Evolutionary conservation across 1,140 invertebrate species (phyloP), one percentile per base, ranked within the genome.

Genomic region (Zaprionus davidi): DNA sequence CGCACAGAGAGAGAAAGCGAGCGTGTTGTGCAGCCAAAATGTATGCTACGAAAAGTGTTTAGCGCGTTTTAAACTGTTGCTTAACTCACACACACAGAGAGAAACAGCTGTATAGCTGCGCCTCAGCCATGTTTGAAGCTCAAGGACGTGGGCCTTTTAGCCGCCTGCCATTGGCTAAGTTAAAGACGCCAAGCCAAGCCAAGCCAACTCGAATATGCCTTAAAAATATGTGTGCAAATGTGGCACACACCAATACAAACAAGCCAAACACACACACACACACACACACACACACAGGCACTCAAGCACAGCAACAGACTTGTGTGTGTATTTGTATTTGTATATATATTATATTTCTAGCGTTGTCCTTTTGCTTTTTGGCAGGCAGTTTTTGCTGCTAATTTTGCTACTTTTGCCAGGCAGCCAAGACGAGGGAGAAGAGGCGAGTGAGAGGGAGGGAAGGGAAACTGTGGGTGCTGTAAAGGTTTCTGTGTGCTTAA

Each of bases 371-470:
- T 65, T 70, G 28, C 17, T 31, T 74, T 76, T 75, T 60, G 58
- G 57, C 63, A 70, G 72, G 67, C 72, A 57, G 67, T 70, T 78
- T 75, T 83, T 77, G 77, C 81, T 68, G 78, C 80, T 82, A 82
- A 82, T 82, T 82, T 78, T 76, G 80, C 80, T 76, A 82, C 80
- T 79, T 82, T 76, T 62, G 75, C 31, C 31, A 34, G 66, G 55
- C 26, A 13, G 31, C n/a, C n/a, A 15, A 41, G 36, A 20, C 58
- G 22, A 72, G 24, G 24, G 41, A 0, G 62, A 9, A 12, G 11
- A 24, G 15, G 57, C 0, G 5, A 38, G 58, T 15, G 49, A 4
- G 44, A 20, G 64, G 46, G 41, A 3, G n/a, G 7, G 56, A 13
- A 15, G 15, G 34, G 11, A 7, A 15, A n/a, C 56, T 60, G 24